Evolutionary conservation across 2,888 invertebrate species (phyloP).

Genomic region (Hetaerina titia): DNA sequence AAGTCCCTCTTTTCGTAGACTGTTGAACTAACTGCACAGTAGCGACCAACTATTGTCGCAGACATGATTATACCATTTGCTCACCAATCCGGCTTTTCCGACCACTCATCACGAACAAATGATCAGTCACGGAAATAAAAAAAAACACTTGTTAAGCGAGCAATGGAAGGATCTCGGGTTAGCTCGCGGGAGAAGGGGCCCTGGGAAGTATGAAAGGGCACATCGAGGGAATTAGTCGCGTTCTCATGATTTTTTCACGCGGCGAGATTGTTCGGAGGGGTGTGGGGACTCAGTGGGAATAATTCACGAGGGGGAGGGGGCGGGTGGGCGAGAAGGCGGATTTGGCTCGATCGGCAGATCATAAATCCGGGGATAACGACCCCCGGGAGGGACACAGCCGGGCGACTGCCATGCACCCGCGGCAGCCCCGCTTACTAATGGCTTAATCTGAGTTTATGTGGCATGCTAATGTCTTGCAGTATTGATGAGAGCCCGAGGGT

Average conservation of each 20-base stretch:
- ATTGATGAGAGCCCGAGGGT: not conserved
- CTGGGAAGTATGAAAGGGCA: not conserved
- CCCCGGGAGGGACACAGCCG: not conserved
- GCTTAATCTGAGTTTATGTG: slow-evolving; percentile 27
- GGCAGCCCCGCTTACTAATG: not conserved
- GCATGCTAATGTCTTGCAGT: not conserved
- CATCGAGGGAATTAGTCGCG: not conserved
- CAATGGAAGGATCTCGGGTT: too few species aligned
- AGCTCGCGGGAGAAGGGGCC: too few species aligned
- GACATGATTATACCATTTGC: too few species aligned
- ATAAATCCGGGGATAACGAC: slow-evolving; percentile 29
- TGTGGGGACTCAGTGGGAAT: not conserved
- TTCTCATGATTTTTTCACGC: not conserved
- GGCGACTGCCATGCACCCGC: not conserved
- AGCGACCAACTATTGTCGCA: too few species aligned
- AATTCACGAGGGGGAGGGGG: not conserved
- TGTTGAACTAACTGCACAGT: too few species aligned
- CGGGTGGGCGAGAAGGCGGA: not conserved
- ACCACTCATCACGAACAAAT: not conserved
- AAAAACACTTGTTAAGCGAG: not conserved
- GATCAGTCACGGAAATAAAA: not conserved
- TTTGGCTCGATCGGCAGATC: not conserved
- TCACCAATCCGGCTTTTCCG: too few species aligned
- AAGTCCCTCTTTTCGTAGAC: too few species aligned
- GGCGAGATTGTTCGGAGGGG: not conserved